These are phyloP conservation scores for Tachycineta bicolor DNA, from an alignment of 2,113 vertebrate genomes.

Conservation along the genomic window DNA sequence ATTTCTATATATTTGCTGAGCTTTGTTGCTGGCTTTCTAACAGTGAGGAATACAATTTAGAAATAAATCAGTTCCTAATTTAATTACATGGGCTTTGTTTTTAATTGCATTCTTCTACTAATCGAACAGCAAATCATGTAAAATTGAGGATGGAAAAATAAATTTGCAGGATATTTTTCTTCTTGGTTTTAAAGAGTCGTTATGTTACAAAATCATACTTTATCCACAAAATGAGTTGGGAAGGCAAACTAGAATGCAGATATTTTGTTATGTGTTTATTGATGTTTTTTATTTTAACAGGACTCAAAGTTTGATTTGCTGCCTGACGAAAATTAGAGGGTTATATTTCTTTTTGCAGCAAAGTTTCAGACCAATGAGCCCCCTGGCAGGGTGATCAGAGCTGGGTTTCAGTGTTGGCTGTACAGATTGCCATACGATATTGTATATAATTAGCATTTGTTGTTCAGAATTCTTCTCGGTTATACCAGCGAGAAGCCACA, in stretches of 20 bases:
- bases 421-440: conserved; percentile 44
- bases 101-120: background rate
- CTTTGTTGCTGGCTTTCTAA: background rate
- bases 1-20: background rate
- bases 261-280: background rate
- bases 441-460: conserved; percentile 51
- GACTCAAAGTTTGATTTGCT: background rate
- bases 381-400: conserved; percentile 46
- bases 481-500: conserved; percentile 36
- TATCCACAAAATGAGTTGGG: background rate
- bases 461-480: conserved; percentile 19
- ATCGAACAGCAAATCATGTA: background rate
- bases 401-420: background rate
- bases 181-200: background rate
- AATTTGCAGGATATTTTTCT: background rate
- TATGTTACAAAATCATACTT: background rate
- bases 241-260: background rate
- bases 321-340: background rate
- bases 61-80: background rate
- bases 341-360: background rate
- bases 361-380: background rate
- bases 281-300: background rate
- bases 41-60: background rate
- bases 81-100: background rate
- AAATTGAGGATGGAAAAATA: background rate